These are phyloP conservation scores for Daboia siamensis DNA, from an alignment of 2,113 vertebrate species.

Conservation along the genomic window DNA sequence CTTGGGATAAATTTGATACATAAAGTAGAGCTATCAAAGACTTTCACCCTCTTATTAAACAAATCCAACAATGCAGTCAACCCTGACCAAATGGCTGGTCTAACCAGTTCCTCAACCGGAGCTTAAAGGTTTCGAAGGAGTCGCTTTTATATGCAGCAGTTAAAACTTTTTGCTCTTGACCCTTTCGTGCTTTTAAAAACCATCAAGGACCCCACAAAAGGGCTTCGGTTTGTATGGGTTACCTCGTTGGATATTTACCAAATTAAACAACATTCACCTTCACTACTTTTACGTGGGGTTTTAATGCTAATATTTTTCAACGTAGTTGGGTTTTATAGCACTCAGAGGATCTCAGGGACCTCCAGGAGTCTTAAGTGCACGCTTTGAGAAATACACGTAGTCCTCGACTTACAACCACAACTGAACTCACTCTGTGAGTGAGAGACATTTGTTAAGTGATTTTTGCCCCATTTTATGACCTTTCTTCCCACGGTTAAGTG, in stretches of 20 bases:
- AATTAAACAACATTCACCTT: neutral
- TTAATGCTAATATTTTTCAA: neutral
- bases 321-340: neutral
- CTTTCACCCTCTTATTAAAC: neutral
- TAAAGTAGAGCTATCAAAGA: neutral
- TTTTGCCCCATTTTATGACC: neutral
- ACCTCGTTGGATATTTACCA: neutral
- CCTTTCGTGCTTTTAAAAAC: neutral
- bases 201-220: neutral
- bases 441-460: neutral
- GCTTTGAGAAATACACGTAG: neutral
- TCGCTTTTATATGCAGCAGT: neutral
- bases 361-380: neutral
- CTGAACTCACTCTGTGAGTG: neutral
- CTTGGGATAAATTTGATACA: neutral
- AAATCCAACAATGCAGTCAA: neutral
- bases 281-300: neutral
- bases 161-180: neutral
- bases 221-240: neutral
- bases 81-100: neutral
- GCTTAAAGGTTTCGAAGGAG: neutral
- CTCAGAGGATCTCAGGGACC: neutral
- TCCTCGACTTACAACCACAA: neutral
- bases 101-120: neutral
- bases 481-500: neutral